Conservation (phyloP, 2,888 invertebrate species). For the Ecdyonurus torrentis region DNA sequence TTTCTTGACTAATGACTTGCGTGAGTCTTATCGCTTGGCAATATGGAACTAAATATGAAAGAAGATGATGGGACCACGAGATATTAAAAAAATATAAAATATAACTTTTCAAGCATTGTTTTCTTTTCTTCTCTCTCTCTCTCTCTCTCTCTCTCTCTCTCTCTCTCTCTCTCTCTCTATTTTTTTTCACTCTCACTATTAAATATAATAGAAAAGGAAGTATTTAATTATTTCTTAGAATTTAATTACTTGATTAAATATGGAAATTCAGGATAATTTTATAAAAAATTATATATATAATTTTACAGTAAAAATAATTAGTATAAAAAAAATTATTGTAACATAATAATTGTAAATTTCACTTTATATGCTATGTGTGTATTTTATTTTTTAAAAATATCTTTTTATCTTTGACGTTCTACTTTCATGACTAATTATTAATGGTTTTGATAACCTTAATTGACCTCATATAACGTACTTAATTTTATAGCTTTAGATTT, state of each 20-base stretch:
- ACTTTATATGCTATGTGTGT: not conserved
- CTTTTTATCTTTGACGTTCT: not conserved
- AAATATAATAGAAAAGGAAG: too few species aligned
- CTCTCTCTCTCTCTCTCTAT: too few species aligned
- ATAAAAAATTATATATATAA: not conserved
- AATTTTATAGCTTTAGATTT: not conserved
- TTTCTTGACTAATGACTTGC: slow-evolving; percentile 1
- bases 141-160: too few species aligned
- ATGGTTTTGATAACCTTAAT: not conserved
- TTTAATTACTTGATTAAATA: not conserved
- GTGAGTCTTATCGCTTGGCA: not conserved
- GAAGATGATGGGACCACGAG: not conserved
- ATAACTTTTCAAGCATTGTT: not conserved
- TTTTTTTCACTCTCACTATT: too few species aligned
- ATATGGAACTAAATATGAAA: not conserved
- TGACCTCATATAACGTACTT: not conserved
- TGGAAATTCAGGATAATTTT: not conserved
- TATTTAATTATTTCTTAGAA: not conserved
- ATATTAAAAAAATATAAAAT: not conserved
- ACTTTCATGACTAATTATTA: not conserved
- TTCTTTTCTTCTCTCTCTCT: not conserved
- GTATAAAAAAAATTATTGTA: too few species aligned
- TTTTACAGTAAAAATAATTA: not conserved
- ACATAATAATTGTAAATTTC: not conserved
- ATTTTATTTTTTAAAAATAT: not conserved